A percentile compares a stretch with the other conserved stretches of the same genome.
Evolutionary conservation across 2,113 vertebrate genomes (phyloP).

Genomic region (Rhinolophus ferrumequinum): DNA sequence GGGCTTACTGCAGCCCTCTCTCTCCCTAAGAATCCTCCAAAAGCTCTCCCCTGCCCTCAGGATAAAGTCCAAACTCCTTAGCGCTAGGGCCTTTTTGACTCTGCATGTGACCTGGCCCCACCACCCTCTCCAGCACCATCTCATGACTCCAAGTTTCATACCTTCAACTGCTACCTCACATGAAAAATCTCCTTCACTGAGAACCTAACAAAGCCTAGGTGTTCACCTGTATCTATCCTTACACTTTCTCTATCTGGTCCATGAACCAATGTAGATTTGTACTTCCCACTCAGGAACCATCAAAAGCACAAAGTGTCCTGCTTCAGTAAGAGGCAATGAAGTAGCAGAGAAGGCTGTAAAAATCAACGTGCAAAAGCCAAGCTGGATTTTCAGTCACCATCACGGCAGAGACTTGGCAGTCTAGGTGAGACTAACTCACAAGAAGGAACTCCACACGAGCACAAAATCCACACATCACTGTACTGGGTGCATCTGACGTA

Average conservation of each 20-base stretch:
- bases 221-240: neutral
- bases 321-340: neutral
- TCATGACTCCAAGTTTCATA: neutral
- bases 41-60: neutral
- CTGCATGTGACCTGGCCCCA: neutral
- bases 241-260: neutral
- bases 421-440: neutral
- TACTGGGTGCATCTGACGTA: neutral
- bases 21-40: neutral
- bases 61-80: neutral
- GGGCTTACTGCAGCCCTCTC: neutral
- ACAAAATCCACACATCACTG: neutral
- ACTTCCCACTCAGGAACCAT: neutral
- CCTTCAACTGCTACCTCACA: neutral
- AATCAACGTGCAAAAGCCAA: neutral
- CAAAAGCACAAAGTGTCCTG: neutral
- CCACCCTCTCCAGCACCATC: neutral
- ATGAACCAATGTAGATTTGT: neutral
- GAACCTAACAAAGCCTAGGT: neutral
- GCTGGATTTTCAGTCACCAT: neutral
- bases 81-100: neutral
- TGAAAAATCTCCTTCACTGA: slow-evolving; percentile 26
- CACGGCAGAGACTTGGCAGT: neutral
- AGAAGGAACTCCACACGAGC: neutral
- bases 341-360: neutral